Percentiles rank a stretch among this genome's conserved stretches.
phyloP scores from a whole-genome alignment of 1,140 invertebrate species.

The Gonioctena quinquepunctata region DNA sequence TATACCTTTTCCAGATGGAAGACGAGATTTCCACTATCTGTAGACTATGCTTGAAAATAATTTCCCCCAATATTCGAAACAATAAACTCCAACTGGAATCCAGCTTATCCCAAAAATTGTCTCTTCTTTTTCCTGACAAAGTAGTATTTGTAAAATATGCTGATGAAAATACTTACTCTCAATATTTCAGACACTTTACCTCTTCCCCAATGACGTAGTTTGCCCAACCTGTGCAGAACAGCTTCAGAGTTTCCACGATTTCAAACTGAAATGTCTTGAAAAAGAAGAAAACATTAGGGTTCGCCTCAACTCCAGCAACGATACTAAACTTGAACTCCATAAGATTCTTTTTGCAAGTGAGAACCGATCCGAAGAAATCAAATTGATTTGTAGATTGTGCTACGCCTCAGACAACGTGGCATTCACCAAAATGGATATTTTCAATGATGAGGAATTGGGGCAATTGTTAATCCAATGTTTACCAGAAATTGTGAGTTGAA shows the following conservation, averaged over 20 bases:
- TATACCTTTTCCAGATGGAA: no score
- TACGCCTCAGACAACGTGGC: not conserved
- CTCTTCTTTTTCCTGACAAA: not conserved
- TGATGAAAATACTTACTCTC: not conserved
- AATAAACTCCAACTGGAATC: not conserved
- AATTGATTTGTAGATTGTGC: not conserved
- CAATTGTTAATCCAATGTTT: not conserved
- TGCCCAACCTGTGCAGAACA: not conserved
- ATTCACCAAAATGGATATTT: not conserved
- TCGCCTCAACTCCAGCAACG: not conserved
- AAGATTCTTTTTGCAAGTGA: not conserved
- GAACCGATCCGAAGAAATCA: not conserved
- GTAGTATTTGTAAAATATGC: not conserved
- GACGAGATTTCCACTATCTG: not conserved
- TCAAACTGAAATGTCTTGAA: not conserved
- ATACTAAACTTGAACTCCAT: not conserved
- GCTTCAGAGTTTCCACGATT: not conserved
- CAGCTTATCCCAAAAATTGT: not conserved
- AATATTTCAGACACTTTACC: not conserved
- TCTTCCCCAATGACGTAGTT: not conserved
- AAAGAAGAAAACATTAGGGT: not conserved
- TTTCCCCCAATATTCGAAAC: not conserved
- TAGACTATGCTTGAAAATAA: not conserved
- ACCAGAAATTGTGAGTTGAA: not conserved
- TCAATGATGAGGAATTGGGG: not conserved